These are phyloP conservation scores for Pongo abelii DNA, from an alignment of 2,113 vertebrate genomes.

Conservation along the genomic window DNA sequence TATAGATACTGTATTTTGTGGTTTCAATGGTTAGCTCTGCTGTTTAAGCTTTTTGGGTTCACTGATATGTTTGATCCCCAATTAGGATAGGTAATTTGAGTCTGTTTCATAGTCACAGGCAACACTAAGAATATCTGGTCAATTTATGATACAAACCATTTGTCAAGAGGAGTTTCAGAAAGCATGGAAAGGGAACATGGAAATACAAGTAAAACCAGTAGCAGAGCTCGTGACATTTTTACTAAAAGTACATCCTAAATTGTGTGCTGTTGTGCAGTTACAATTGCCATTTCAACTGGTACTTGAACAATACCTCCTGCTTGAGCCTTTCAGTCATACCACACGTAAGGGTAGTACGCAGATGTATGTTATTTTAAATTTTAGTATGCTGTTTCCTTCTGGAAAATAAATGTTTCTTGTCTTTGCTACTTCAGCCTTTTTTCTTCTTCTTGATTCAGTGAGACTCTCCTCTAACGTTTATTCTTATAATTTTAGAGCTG, in stretches of 20 bases:
- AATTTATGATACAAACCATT: background rate
- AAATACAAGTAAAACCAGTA: background rate
- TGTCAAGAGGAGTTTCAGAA: background rate
- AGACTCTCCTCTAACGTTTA: background rate
- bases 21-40: background rate
- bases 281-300: background rate
- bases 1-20: background rate
- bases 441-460: background rate
- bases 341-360: background rate
- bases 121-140: background rate
- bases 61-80: background rate
- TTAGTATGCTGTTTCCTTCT: background rate
- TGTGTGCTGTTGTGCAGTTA: background rate
- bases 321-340: background rate
- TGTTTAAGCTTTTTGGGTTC: background rate
- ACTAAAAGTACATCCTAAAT: accelerated
- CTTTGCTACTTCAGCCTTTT: background rate
- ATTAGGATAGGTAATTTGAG: background rate
- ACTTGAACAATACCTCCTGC: background rate
- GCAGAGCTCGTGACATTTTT: accelerated
- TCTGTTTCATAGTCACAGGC: background rate
- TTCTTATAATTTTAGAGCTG: background rate
- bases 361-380: background rate
- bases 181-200: background rate
- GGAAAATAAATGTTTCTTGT: background rate